These are phyloP conservation scores for Agriotes lineatus DNA, from an alignment of 2,888 invertebrate species.

Conservation along the genomic window DNA sequence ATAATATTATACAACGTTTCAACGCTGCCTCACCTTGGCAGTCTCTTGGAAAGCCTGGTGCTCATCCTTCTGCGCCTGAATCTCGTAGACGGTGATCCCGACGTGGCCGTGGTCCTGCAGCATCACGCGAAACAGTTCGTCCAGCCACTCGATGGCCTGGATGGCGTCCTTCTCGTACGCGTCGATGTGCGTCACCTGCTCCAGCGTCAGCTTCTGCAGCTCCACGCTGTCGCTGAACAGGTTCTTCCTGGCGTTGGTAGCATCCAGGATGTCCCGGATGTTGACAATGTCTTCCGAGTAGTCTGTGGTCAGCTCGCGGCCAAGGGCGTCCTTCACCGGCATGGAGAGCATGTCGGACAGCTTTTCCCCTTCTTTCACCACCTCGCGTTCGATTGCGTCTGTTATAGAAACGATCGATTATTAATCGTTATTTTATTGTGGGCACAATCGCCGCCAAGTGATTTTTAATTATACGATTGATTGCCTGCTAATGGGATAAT, in stretches of 20 bases:
- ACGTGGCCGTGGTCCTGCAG: conserved; percentile 77
- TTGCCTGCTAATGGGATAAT: too few species aligned
- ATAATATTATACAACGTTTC: too few species aligned
- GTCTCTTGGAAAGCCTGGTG: conserved; percentile 83
- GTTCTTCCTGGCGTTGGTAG: conserved; percentile 77
- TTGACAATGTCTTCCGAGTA: conserved; percentile 80
- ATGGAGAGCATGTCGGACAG: conserved; percentile 82
- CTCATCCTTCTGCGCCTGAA: conserved; percentile 80
- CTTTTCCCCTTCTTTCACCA: conserved; percentile 81
- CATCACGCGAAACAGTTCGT: conserved; percentile 80
- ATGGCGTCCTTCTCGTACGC: conserved; percentile 82
- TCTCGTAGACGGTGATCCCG: conserved; percentile 80
- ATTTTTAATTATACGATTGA: too few species aligned
- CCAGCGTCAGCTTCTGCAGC: conserved; percentile 80
- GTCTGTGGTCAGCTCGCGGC: conserved; percentile 77
- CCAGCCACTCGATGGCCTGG: conserved; percentile 83
- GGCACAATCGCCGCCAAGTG: too few species aligned
- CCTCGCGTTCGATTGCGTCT: conserved; percentile 77
- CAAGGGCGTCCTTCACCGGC: conserved; percentile 83
- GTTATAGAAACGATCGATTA: not conserved
- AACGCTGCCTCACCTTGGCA: conserved; percentile 79
- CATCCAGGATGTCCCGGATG: conserved; percentile 78
- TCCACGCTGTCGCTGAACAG: conserved; percentile 82
- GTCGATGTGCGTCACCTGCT: conserved; percentile 81
- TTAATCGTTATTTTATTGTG: not conserved